phyloP scores from a whole-genome alignment of 1,140 invertebrate species.

The Drosophila tropicalis region DNA sequence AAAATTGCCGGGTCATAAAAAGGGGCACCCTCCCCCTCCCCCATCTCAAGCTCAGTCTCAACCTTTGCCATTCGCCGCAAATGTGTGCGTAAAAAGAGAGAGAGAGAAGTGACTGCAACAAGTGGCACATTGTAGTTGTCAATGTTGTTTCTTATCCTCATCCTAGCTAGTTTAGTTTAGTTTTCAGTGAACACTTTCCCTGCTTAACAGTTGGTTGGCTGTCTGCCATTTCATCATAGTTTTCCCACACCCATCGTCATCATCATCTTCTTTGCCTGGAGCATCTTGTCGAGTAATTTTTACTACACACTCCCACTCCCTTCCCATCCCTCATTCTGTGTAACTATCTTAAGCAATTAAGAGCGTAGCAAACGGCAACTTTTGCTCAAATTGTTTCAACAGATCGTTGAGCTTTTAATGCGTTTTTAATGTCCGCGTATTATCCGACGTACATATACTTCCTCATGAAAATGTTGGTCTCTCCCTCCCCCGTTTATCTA shows the following conservation, averaged over 20 bases:
- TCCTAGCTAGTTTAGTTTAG: not conserved
- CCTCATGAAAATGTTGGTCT: slow-evolving; percentile 37
- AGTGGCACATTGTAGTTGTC: slow-evolving; percentile 65
- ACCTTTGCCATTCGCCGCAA: slow-evolving; percentile 3
- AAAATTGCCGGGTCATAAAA: slow-evolving; percentile 32
- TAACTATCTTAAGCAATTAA: slow-evolving; percentile 27
- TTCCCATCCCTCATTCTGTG: not conserved
- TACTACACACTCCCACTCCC: too few relatives aligned
- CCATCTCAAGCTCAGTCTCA: not conserved
- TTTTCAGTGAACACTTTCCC: not conserved
- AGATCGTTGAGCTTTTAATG: slow-evolving; percentile 79
- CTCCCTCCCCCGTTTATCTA: slow-evolving; percentile 3
- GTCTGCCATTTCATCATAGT: too few relatives aligned
- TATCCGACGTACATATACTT: slow-evolving; percentile 48
- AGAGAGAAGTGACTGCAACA: slow-evolving; percentile 49
- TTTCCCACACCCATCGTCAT: too few relatives aligned
- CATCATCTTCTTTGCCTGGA: too few relatives aligned
- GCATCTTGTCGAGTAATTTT: too few relatives aligned
- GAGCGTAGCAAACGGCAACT: not conserved
- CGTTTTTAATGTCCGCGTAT: slow-evolving; percentile 73
- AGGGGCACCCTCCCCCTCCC: not conserved
- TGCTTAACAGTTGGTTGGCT: too few relatives aligned
- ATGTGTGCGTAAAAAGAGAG: not conserved
- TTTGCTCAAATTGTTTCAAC: slow-evolving; percentile 38
- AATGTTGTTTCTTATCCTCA: not conserved